These are phyloP conservation scores for Drosophila bunnanda DNA, from an alignment of 2,888 invertebrate genomes.

Conservation along the genomic window DNA sequence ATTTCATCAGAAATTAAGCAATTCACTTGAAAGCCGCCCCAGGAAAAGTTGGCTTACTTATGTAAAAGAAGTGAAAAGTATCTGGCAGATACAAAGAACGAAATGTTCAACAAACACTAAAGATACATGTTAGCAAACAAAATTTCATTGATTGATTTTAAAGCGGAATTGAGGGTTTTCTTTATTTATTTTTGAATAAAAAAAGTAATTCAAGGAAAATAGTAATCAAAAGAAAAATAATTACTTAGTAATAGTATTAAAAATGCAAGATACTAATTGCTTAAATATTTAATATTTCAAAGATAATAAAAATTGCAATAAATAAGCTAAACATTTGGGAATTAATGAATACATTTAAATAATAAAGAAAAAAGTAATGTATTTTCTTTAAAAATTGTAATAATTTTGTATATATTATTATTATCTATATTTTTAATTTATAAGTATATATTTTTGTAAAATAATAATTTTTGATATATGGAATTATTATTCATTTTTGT, in stretches of 20 bases:
- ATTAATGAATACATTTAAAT: neutral
- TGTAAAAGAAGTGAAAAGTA: neutral
- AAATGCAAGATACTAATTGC: too few species aligned
- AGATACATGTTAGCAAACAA: neutral
- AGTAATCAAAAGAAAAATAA: neutral
- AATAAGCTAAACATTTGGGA: neutral
- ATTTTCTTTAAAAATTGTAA: too few species aligned
- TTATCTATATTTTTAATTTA: too few species aligned
- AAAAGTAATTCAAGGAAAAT: neutral
- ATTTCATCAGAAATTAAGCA: conserved; percentile 27
- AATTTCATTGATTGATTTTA: neutral
- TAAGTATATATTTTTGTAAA: too few species aligned
- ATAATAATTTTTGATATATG: too few species aligned
- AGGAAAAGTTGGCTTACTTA: too few species aligned
- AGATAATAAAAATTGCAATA: neutral
- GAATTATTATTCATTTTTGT: too few species aligned
- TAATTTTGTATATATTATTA: too few species aligned
- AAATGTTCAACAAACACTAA: neutral
- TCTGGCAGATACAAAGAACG: neutral
- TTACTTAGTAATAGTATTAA: neutral
- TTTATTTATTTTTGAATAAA: neutral
- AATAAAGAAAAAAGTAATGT: neutral
- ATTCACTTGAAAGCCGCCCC: conserved; percentile 6
- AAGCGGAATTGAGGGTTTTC: neutral
- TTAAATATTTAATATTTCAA: too few species aligned